Evolutionary conservation across 2,888 invertebrate species (phyloP).

Genomic region (Anoncus sp.): DNA sequence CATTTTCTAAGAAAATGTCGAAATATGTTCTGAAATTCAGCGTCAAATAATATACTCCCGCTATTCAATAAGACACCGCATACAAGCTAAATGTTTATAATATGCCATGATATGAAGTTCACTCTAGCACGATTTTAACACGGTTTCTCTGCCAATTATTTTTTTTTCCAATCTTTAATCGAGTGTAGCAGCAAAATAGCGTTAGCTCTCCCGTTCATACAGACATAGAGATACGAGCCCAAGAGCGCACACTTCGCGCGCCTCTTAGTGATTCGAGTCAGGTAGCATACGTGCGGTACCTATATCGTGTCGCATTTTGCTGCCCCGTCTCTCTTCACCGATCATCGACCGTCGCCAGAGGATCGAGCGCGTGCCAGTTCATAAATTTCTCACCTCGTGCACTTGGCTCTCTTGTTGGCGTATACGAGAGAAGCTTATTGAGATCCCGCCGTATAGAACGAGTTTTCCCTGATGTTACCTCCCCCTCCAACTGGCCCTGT

Average conservation of each 20-base stretch:
- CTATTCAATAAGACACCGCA: not conserved
- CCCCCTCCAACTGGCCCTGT: not conserved
- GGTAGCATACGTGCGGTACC: constrained; percentile 55
- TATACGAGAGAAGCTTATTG: constrained; percentile 46
- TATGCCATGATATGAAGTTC: constrained; percentile 53
- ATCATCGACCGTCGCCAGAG: constrained; percentile 47
- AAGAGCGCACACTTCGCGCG: constrained; percentile 38
- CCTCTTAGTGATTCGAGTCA: constrained; percentile 48
- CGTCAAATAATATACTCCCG: constrained; percentile 1
- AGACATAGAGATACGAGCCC: constrained; percentile 47
- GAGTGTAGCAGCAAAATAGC: constrained; percentile 39
- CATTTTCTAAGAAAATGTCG: not conserved
- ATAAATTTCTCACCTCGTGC: constrained; percentile 66
- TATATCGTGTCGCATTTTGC: constrained; percentile 52
- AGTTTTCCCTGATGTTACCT: constrained; percentile 51
- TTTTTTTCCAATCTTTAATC: constrained; percentile 40
- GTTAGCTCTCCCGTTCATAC: constrained; percentile 33
- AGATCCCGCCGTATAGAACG: constrained; percentile 42
- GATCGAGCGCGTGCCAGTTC: constrained; percentile 66
- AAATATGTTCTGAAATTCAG: not conserved
- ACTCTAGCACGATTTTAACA: constrained; percentile 51
- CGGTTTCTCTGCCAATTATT: constrained; percentile 51
- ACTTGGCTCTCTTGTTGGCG: constrained; percentile 60
- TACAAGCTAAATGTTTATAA: constrained; percentile 34
- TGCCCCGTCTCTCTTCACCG: not conserved